These are phyloP conservation scores for Stegostoma tigrinum DNA, from an alignment of 2,113 vertebrate genomes.

Conservation along the genomic window DNA sequence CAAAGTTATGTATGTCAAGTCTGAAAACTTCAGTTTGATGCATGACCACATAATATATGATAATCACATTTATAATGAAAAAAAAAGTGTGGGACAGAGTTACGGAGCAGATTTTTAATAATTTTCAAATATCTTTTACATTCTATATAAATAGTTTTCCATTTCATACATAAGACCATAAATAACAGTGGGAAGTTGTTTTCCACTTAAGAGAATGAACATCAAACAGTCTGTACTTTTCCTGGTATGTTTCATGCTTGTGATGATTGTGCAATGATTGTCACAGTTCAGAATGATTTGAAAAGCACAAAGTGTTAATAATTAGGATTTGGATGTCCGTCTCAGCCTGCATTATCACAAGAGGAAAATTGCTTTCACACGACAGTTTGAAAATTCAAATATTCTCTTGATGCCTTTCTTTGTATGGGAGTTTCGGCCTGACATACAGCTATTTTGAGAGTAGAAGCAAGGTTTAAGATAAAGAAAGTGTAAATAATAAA, in stretches of 20 bases:
- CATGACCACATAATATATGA: background rate
- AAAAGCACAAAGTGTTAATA: background rate
- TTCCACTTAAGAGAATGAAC: background rate
- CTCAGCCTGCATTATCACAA: background rate
- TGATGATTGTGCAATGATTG: background rate
- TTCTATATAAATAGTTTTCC: background rate
- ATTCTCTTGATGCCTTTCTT: background rate
- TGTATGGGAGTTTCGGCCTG: background rate
- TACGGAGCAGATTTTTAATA: background rate
- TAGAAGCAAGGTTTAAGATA: background rate
- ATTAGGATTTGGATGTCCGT: background rate
- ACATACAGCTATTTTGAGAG: background rate
- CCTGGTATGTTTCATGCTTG: background rate
- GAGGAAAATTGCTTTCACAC: background rate
- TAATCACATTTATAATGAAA: background rate
- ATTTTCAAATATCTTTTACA: background rate
- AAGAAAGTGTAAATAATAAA: background rate
- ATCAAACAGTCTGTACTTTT: background rate
- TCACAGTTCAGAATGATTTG: background rate
- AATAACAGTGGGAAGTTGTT: background rate
- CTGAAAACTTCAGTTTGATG: background rate
- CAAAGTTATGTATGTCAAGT: background rate
- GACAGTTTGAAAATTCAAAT: background rate
- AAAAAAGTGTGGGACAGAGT: background rate
- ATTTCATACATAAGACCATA: background rate